Evolutionary conservation across 1,140 invertebrate species (phyloP), one percentile per base, ranked within the genome.

Genomic region (Nasonia longicornis): DNA sequence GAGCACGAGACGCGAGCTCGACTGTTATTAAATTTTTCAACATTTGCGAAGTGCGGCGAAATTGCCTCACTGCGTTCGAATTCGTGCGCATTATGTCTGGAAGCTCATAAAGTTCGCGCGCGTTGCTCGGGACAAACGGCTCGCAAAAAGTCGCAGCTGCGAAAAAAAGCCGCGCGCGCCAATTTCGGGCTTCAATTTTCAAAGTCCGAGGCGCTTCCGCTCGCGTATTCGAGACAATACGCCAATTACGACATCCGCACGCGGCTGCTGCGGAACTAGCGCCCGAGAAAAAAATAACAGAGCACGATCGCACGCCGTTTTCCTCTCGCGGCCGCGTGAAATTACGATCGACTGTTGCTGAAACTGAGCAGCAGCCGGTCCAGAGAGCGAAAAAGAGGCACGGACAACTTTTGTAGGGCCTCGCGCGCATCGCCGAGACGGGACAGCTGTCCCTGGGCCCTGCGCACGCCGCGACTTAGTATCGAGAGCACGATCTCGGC

Each of bases 181-280:
- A 72, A 79, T 79, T 79, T 79, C 31, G 48, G 35, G 45, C 35
- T 14, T 58, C 69, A 73, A 79, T 79, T 58, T 79, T 73, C 38
- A 66, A 70, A 42, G 42, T 79, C 71, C 58, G 70, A 38, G 52
- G 63, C 14, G 16, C 71, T 74, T 80, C 38, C 70, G 58, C 78
- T 80, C 48, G 73, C 2, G 14, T 22, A 26, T 48, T 35, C 70
- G 29, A 48, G 42, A 74, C 79, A 74, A 80, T 73, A 16, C 71
- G 29, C 38, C 70, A 67, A 80, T 80, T 80, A 80, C 52, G 52
- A n/a, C 20, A 58, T 58, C 16, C 52, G 52, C 52, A 16, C 14
- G 42, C 45, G n/a, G 12, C 7, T 3, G 72, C 0, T 29, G 12
- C 35, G 31, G 42, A 71, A 42, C 16, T n/a, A 38, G 38, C 10